These are phyloP conservation scores for Rattus norvegicus DNA, from an alignment of 2,113 vertebrate genomes.

Conservation along the genomic window DNA sequence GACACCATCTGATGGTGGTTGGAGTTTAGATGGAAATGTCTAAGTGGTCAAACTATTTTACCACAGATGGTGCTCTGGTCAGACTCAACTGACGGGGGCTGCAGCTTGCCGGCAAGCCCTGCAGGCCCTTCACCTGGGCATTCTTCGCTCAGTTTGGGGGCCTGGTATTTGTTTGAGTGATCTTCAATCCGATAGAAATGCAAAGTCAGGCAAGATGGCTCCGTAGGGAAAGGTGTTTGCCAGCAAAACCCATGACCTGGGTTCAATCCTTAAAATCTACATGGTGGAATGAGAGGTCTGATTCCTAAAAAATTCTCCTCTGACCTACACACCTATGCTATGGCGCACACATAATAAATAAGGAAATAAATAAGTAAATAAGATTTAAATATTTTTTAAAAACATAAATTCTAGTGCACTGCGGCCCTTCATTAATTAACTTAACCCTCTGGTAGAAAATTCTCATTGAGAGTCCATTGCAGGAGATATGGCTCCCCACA, in stretches of 20 bases:
- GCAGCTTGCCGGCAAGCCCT: not conserved
- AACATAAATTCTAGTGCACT: not conserved
- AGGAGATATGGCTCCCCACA: not conserved
- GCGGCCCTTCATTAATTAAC: not conserved
- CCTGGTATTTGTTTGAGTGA: not conserved
- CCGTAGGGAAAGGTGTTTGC: not conserved
- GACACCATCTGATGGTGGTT: not conserved
- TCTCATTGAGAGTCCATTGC: not conserved
- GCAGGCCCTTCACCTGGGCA: not conserved
- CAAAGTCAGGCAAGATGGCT: not conserved
- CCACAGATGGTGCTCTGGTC: not conserved
- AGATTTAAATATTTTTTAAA: not conserved
- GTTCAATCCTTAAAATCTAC: not conserved
- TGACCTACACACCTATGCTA: not conserved
- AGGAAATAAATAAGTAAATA: not conserved
- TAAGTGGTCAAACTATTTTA: not conserved
- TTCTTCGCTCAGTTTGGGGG: not conserved
- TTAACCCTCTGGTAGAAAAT: not conserved
- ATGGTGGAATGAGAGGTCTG: not conserved
- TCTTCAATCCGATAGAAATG: not conserved
- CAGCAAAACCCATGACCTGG: not conserved
- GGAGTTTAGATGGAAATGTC: not conserved
- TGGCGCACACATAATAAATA: not conserved
- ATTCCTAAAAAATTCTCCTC: not conserved
- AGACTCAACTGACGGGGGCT: not conserved